Percentiles rank a stretch among this genome's conserved stretches.
These are phyloP conservation scores for Drosophila pseudotalamancana DNA, from an alignment of 2,888 invertebrate species.

Conservation along the genomic window DNA sequence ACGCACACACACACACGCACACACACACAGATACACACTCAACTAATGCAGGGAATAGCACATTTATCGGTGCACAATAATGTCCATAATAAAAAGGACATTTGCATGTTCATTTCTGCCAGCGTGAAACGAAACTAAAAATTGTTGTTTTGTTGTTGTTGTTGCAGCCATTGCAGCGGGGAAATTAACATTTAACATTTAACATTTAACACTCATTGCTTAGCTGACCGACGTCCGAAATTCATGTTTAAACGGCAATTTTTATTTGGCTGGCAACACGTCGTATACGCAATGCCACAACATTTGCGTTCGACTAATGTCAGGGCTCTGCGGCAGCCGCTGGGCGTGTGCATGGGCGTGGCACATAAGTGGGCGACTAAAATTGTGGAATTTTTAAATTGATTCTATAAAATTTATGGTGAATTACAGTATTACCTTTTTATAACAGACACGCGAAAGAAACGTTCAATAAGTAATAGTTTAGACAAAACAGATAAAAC, in stretches of 20 bases:
- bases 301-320: constrained; percentile 43
- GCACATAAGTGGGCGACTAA: neutral
- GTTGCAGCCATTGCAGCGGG: constrained; percentile 35
- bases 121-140: constrained; percentile 47
- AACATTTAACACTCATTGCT: constrained; percentile 59
- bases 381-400: constrained; percentile 2
- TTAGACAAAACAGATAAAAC: too few species aligned
- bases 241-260: constrained; percentile 51
- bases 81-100: constrained; percentile 75
- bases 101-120: constrained; percentile 68
- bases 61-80: constrained; percentile 63
- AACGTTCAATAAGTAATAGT: neutral
- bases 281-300: constrained; percentile 49
- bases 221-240: constrained; percentile 38
- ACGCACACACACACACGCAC: constrained; percentile 4
- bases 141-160: constrained; percentile 12
- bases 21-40: constrained; percentile 13
- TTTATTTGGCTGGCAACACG: constrained; percentile 19
- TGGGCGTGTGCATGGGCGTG: neutral
- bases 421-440: neutral
- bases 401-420: neutral
- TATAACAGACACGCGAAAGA: neutral
- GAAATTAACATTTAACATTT: constrained; percentile 63
- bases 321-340: constrained; percentile 21
- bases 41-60: constrained; percentile 62